Evolutionary conservation across 1,140 invertebrate genomes (phyloP), one percentile per base, ranked within the genome.

Genomic region (Drosophila pectinifera): DNA sequence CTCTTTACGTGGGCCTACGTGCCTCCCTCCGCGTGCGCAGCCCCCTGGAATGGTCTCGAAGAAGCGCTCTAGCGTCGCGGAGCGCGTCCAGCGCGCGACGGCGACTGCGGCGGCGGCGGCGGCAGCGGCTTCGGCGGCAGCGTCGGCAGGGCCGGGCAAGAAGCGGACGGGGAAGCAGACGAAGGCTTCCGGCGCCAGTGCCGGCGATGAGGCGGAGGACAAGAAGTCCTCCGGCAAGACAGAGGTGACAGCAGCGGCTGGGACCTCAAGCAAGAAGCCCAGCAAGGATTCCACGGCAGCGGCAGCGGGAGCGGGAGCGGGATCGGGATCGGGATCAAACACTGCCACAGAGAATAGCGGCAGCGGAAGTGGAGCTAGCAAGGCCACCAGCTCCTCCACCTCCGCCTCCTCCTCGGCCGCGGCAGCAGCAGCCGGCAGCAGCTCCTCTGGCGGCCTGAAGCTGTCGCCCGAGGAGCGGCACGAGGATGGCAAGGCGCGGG

Each of bases 401-500:
- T 10, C 41, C 34, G 10, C 63, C 3, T 11, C 20, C 2, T n/a
- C 59, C 1, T 3, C 73, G 16, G 13, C 59, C 11, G 10, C 28
- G 1, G 48, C 16, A 28, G 16, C 28, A 36, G 13, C 28, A 1
- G 26, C 4, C 5, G 28, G 48, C 10, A 16, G 45, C 48, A 49
- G 16, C 65, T 6, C 59, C 2, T 49, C 55, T 16, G 31, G 42
- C 18, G 24, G 41, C n/a, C 22, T 39, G 5, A 79, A 78, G 22
- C 41, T 79, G 0, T 59, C 82, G 16, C 24, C 64, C 4, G 84
- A 89, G 58, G 84, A 88, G 42, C 73, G 80, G 5, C 79, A 80
- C 26, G 84, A 92, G 36, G 91, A 92, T 73, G 91, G 80, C 24
- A 92, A 92, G 55, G 73, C 90, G 22, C 82, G 90, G 2, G 91